A percentile compares a stretch with the other conserved stretches of the same genome.
phyloP scores from a whole-genome alignment of 2,113 vertebrate species.

The Oxygymnocypris stewartii region DNA sequence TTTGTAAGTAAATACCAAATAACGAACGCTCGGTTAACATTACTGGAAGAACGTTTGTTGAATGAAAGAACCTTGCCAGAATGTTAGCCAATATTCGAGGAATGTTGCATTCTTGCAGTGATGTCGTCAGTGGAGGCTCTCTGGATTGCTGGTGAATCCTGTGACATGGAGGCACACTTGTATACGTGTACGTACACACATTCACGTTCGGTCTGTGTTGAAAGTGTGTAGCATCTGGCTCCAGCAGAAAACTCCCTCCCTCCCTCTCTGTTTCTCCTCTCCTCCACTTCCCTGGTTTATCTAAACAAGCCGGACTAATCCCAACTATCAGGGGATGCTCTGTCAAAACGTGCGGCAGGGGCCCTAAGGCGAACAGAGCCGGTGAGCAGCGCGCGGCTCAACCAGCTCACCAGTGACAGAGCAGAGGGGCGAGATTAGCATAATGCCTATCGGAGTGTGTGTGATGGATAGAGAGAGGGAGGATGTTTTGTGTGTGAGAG shows the following conservation, averaged over 20 bases:
- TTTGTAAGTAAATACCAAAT: too few relatives aligned
- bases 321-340: constrained; percentile 98
- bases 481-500: constrained; percentile 26
- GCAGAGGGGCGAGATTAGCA: constrained; percentile 87
- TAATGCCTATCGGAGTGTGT: constrained; percentile 91
- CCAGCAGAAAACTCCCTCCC: constrained; percentile 88
- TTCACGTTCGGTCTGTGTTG: constrained; percentile 81
- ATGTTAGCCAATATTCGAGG: background rate
- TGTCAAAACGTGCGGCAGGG: constrained; percentile 99
- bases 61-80: background rate
- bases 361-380: constrained; percentile 97
- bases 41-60: background rate
- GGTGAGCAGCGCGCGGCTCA: constrained; percentile 85
- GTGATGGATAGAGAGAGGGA: constrained; percentile 59
- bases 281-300: constrained; percentile 84
- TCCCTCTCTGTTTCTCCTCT: constrained; percentile 73
- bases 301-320: constrained; percentile 99
- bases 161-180: constrained; percentile 1
- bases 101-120: background rate
- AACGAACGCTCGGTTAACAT: background rate
- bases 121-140: background rate
- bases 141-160: background rate
- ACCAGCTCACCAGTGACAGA: constrained; percentile 81
- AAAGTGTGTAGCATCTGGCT: constrained; percentile 96
- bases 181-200: background rate